Evolutionary conservation across 2,888 invertebrate species (phyloP).

Genomic region (Thumatha senex): DNA sequence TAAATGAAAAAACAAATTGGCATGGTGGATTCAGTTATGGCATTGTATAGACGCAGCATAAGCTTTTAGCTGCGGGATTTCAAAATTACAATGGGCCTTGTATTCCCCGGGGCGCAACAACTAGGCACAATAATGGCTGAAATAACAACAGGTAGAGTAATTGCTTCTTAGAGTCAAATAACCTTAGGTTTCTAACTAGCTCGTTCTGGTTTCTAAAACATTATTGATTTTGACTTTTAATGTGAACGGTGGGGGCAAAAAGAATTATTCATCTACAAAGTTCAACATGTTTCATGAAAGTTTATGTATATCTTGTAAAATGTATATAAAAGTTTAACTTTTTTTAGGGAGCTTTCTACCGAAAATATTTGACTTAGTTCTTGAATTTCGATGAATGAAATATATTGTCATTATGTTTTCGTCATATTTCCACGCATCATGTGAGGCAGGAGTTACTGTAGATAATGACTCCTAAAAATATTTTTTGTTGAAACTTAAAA

Average conservation of each 20-base stretch:
- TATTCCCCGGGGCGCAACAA: slow-evolving; percentile 19
- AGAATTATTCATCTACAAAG: neutral
- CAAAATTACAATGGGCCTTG: slow-evolving; percentile 1
- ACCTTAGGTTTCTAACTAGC: neutral
- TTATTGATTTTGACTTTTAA: neutral
- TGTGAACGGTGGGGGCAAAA: neutral
- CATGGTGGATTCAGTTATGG: neutral
- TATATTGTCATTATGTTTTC: too few species aligned
- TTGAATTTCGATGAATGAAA: too few species aligned
- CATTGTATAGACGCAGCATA: neutral
- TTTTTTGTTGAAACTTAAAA: too few species aligned
- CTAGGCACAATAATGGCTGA: slow-evolving; percentile 3
- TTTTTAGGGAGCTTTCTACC: too few species aligned
- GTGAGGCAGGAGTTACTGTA: too few species aligned
- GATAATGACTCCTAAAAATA: too few species aligned
- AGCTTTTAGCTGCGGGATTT: neutral
- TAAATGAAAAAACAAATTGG: neutral
- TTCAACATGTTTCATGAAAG: neutral
- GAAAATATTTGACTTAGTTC: too few species aligned
- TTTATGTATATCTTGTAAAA: neutral
- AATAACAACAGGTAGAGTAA: neutral
- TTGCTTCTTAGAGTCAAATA: neutral
- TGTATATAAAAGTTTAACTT: too few species aligned
- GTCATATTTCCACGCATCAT: too few species aligned
- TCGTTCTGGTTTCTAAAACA: neutral